Evolutionary conservation across 2,888 invertebrate genomes (phyloP).

Genomic region (Asteroscopus sphinx): DNA sequence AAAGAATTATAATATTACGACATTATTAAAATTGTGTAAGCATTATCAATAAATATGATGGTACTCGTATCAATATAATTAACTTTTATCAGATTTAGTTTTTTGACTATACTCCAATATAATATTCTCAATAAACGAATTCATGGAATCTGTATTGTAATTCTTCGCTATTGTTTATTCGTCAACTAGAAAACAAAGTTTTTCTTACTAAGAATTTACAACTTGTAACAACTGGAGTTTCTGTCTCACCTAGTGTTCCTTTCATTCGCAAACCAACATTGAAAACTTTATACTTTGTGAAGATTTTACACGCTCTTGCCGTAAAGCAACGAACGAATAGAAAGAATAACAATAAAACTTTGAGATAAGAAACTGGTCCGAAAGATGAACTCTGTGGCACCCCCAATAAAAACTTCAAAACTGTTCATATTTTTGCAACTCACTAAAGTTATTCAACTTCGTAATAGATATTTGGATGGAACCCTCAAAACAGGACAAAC

Average conservation of each 20-base stretch:
- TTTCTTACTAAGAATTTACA: no score
- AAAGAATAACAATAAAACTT: constrained; percentile 40
- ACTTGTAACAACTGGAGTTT: no score
- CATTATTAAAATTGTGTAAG: constrained; percentile 9
- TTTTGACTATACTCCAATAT: neutral
- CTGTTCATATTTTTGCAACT: constrained; percentile 40
- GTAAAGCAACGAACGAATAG: constrained; percentile 18
- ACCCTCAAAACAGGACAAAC: constrained; percentile 48
- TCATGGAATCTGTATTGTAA: neutral
- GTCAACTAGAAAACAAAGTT: no score
- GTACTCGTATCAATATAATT: no score
- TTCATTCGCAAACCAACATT: constrained; percentile 5
- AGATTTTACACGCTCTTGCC: neutral
- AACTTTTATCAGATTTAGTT: neutral
- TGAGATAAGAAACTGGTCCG: constrained; percentile 32
- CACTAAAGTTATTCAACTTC: constrained; percentile 44
- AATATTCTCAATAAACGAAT: neutral
- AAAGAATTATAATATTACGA: constrained; percentile 5
- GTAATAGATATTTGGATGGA: constrained; percentile 49
- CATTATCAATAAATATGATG: no score
- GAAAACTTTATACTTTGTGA: constrained; percentile 9
- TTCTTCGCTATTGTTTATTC: no score
- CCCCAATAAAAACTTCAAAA: constrained; percentile 32
- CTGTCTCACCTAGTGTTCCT: neutral
- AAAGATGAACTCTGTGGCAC: constrained; percentile 28